A percentile compares a stretch with the other conserved stretches of the same genome.
phyloP scores from a whole-genome alignment of 2,113 vertebrate genomes.

The Turnix velox region DNA sequence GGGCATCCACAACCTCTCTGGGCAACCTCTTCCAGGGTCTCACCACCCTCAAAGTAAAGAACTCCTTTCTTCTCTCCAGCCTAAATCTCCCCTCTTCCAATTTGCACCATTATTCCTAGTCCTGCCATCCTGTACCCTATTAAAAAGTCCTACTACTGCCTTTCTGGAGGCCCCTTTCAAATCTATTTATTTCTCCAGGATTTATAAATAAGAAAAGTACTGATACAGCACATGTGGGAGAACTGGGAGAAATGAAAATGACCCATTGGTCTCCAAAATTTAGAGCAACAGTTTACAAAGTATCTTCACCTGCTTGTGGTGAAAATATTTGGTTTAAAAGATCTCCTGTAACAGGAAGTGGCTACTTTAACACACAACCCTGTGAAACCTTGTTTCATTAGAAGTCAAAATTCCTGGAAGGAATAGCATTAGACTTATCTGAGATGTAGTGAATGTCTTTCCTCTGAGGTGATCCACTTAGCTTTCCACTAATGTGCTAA shows the following conservation, averaged over 20 bases:
- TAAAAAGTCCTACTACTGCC: too few species aligned
- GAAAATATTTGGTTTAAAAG: not conserved
- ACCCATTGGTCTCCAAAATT: not conserved
- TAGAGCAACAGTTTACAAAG: not conserved
- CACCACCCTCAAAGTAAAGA: too few species aligned
- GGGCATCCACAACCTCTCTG: too few species aligned
- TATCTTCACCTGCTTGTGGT: not conserved
- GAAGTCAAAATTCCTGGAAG: not conserved
- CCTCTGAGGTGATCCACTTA: not conserved
- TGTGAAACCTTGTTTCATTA: not conserved
- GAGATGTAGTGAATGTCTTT: not conserved
- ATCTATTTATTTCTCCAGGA: not conserved
- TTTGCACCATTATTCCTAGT: too few species aligned
- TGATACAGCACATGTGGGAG: not conserved
- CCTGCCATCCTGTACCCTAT: too few species aligned
- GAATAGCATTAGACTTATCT: not conserved
- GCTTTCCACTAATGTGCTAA: slow-evolving; percentile 27
- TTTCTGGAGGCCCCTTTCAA: too few species aligned
- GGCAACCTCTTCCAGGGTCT: too few species aligned
- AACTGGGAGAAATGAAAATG: not conserved
- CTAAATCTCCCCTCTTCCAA: too few species aligned
- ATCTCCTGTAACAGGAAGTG: not conserved
- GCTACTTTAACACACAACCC: not conserved
- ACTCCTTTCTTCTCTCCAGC: too few species aligned
- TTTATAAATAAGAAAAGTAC: not conserved